Evolutionary conservation across 1,140 invertebrate genomes (phyloP).

Genomic region (Heliothis subflexa): DNA sequence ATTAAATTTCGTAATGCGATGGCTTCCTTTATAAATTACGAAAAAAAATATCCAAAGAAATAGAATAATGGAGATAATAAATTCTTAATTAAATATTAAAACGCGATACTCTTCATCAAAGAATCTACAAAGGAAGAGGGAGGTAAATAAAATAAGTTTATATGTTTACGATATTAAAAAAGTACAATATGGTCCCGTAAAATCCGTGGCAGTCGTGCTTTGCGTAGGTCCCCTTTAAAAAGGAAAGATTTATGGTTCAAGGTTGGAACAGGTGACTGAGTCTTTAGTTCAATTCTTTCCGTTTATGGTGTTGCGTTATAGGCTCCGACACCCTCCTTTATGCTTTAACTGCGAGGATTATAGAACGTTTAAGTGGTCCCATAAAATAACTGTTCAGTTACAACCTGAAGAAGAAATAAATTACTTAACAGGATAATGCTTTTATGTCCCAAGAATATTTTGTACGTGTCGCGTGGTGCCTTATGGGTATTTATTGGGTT

Average conservation of each 20-base stretch:
- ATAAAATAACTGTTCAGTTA: constrained; percentile 79
- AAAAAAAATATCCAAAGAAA: constrained; percentile 39
- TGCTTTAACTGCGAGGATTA: constrained; percentile 77
- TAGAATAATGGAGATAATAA: constrained; percentile 43
- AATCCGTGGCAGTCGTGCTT: constrained; percentile 28
- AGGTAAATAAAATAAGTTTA: constrained; percentile 42
- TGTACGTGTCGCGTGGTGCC: constrained; percentile 80
- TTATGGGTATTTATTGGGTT: constrained; percentile 83
- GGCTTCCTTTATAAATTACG: constrained; percentile 39
- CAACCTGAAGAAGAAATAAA: constrained; percentile 84
- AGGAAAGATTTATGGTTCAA: constrained; percentile 69
- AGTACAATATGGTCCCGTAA: constrained; percentile 40
- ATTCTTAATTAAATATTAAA: constrained; percentile 45
- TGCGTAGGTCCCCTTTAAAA: constrained; percentile 51
- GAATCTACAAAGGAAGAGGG: constrained; percentile 3
- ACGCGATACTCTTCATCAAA: constrained; percentile 43
- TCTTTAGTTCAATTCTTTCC: constrained; percentile 69
- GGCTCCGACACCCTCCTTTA: constrained; percentile 74
- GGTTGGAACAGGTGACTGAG: constrained; percentile 64
- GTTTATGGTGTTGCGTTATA: constrained; percentile 76
- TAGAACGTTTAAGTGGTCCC: constrained; percentile 79
- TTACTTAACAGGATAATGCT: constrained; percentile 85
- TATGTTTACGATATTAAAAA: constrained; percentile 43
- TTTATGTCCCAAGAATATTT: constrained; percentile 80
- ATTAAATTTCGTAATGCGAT: constrained; percentile 40